A percentile compares a stretch with the other conserved stretches of the same genome.
These are phyloP conservation scores for Wiebesia pumilae DNA, from an alignment of 1,140 invertebrate genomes.

Conservation along the genomic window DNA sequence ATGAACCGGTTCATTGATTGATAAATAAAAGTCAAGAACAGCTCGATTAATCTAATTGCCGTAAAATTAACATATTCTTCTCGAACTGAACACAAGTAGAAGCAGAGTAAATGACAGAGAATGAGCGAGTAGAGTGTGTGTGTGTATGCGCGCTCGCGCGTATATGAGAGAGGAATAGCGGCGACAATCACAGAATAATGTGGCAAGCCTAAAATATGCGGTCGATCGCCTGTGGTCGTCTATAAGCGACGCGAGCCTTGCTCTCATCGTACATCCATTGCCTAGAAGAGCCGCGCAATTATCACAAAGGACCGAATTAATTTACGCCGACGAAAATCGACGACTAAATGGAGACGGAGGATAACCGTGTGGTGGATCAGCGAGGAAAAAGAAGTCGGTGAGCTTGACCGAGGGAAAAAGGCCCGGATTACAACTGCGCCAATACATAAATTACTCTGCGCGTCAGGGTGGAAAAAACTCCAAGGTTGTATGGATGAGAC, in stretches of 20 bases:
- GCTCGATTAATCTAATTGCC: constrained; percentile 26
- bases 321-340: constrained; percentile 54
- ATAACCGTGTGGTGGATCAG: constrained; percentile 58
- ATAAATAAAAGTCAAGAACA: constrained; percentile 3
- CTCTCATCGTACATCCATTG: constrained; percentile 48
- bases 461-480: constrained; percentile 54
- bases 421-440: constrained; percentile 1
- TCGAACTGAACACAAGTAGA: background rate
- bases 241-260: constrained; percentile 58
- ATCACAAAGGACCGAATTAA: constrained; percentile 42
- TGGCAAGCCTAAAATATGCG: constrained; percentile 70
- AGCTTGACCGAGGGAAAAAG: background rate
- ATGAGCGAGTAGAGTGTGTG: background rate
- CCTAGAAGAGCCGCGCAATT: constrained; percentile 54
- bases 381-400: constrained; percentile 54
- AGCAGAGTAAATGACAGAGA: background rate
- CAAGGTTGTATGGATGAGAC: constrained; percentile 55
- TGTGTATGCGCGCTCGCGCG: no score
- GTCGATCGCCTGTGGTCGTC: constrained; percentile 67
- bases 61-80: constrained; percentile 39
- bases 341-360: constrained; percentile 33
- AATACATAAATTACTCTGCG: constrained; percentile 54
- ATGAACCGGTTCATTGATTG: constrained; percentile 27
- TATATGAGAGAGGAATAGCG: constrained; percentile 57
- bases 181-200: constrained; percentile 72